A percentile compares a stretch with the other conserved stretches of the same genome.
phyloP scores from a whole-genome alignment of 2,113 vertebrate species.

The Scartelaos histophorus region DNA sequence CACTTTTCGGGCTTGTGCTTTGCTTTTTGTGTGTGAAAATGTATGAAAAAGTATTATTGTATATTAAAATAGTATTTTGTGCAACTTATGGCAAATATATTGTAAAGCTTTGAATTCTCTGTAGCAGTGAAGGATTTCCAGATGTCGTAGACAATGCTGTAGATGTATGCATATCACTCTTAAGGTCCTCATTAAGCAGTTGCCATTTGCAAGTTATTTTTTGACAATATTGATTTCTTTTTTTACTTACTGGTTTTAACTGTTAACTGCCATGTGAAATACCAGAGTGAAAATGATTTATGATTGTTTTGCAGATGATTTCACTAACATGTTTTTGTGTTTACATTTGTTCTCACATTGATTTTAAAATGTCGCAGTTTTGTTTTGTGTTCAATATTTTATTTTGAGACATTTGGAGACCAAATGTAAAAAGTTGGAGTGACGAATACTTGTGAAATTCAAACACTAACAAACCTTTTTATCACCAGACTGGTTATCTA shows the following conservation, averaged over 20 bases:
- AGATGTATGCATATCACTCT: constrained; percentile 61
- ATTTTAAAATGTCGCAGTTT: not conserved
- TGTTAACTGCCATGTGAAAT: not conserved
- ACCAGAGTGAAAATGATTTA: not conserved
- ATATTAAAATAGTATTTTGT: constrained; percentile 76
- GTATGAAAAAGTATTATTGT: constrained; percentile 72
- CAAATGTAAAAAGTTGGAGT: not conserved
- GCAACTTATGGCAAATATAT: constrained; percentile 72
- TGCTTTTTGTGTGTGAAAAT: constrained; percentile 69
- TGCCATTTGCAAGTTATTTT: constrained; percentile 43
- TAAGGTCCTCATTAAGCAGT: constrained; percentile 59
- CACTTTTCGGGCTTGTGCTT: constrained; percentile 82
- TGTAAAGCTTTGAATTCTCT: constrained; percentile 76
- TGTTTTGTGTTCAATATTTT: constrained; percentile 1
- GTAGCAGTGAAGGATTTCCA: constrained; percentile 72
- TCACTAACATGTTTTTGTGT: not conserved
- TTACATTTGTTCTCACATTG: not conserved
- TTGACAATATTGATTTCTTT: constrained; percentile 14
- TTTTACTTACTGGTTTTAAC: not conserved
- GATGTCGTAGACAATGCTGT: constrained; percentile 68
- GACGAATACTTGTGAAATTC: not conserved
- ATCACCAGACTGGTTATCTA: not conserved
- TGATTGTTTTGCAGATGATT: not conserved
- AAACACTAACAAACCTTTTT: not conserved
- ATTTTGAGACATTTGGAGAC: not conserved